Evolutionary conservation across 2,888 invertebrate genomes (phyloP), one percentile per base, ranked within the genome.

Genomic region (Argyresthia albistria): DNA sequence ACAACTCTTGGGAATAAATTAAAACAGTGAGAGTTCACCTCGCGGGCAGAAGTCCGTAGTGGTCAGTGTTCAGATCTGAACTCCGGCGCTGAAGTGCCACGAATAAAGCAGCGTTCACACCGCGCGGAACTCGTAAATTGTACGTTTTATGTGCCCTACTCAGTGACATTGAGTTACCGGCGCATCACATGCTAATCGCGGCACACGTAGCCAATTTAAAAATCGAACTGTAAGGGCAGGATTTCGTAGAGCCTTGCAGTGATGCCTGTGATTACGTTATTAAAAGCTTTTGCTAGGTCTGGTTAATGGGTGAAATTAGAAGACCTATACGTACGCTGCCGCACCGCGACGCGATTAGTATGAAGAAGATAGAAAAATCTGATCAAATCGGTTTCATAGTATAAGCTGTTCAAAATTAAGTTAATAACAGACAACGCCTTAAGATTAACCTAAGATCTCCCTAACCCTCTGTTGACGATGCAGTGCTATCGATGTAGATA

Each of bases 51-150:
- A 25, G 25, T 25, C 39, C 39, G 39, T n/a, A 9, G n/a, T n/a
- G 10, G 39, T 36, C 36, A 9, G 43, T 46, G 52, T 11, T 25
- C 39, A 11, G 46, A 12, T 16, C 52, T 37, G 46, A n/a, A 37
- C 11, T 46, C 51, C 10, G 37, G 6, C 15, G 16, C 36, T 36
- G 14, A 37, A 37, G 25, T 15, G 43, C 15, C 16, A 37, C 35
- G 37, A 16, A n/a, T 39, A 46, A 46, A 46, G 52, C 43, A 9
- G 12, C 46, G 25, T 35, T 37, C 35, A 52, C 52, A 52, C 14
- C 15, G 25, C 3, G 25, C 25, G 25, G 25, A 7, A 25, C 25
- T 43, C 2, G 45, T 51, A 51, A 51, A 51, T 45, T 15, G 8
- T 12, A 35, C 10, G 14, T 36, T 51, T 51, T 51, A 51, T 36